Evolutionary conservation across 2,797 vertebrate species (phyloP), one percentile per base, ranked within the genome.

Genomic region (Gephyroberyx darwinii): DNA sequence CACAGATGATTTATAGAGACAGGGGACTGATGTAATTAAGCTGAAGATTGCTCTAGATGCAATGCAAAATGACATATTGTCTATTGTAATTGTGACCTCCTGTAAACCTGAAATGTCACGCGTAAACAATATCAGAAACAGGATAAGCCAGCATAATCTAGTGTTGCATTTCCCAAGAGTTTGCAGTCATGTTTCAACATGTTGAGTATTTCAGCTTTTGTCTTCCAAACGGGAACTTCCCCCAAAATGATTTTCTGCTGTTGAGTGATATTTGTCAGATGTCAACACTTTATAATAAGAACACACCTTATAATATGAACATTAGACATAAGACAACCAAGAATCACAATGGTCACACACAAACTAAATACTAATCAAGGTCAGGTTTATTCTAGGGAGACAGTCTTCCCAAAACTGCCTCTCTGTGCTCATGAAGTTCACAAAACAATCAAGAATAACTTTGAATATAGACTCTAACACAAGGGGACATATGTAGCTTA

Each of bases 171-270:
- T 75, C 64, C 33, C 66, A 76, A 78, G 65, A 52, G n/a, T 47
- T 57, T 78, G 56, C 53, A 45, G 51, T 78, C 83, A 0, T 62
- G 90, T 90, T 86, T 51, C 50, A 70, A 85, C 89, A 77, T 61
- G 90, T 66, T 72, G 77, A 85, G 80, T 87, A 87, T 84, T 83
- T 84, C 56, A 55, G 57, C 35, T 72, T 74, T 69, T 51, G 37
- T 86, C 78, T 66, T 59, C 60, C 72, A 41, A 51, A n/a, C 75
- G 50, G 63, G 65, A 84, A 80, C 72, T 69, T 73, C 84, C 82
- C 64, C 70, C 55, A 16, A 83, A 75, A 87, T 83, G 85, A 82
- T 86, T 88, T 77, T 70, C 31, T 51, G 37, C 41, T 60, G 73
- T 54, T 81, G 80, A 88, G 56, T 82, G 85, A 86, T 66, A 69